Evolutionary conservation across 2,888 invertebrate species (phyloP), one percentile per base, ranked within the genome.

Genomic region (Eudasyphora cyanicolor): DNA sequence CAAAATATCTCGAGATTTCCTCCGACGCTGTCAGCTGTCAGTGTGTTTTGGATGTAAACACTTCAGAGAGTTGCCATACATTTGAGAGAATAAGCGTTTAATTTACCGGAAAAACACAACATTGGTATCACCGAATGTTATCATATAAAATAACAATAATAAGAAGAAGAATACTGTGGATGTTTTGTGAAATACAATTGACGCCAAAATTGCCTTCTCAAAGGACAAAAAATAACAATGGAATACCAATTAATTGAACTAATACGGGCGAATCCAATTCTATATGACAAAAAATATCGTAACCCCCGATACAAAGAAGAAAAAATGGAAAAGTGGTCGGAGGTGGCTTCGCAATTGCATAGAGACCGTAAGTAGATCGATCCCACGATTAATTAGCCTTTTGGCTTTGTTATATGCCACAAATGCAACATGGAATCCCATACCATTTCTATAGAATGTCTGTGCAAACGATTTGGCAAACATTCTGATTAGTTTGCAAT

Each of bases 311-410:
- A 60, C 29, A 71, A 54, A 10, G 81, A 84, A 2, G 64, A 81
- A 2, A 84, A 84, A 29, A 80, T 78, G 21, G 75, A 70, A 10
- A 84, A 81, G 57, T 84, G 84, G 84, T 42, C 70, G n/a, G 78
- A 84, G 49, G 78, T 84, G 19, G 64, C 75, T 19, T 42, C 57
- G 67, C 71, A 78, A 71, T 51, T 84, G 27, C 75, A 64, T n/a
- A 78, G 60, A 62, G 84, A 84, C 35, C 84, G 84, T 84, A 84
- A 81, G 84, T 78, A 12, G 27, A n/a, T n/a, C n/a, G n/a, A n/a
- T n/a, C n/a, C n/a, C n/a, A n/a, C n/a, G n/a, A n/a, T n/a, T n/a
- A n/a, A n/a, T n/a, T n/a, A n/a, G n/a, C n/a, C n/a, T n/a, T n/a
- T n/a, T n/a, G n/a, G n/a, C n/a, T n/a, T n/a, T n/a, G n/a, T n/a